These are phyloP conservation scores for Halichoeres trimaculatus DNA, from an alignment of 2,113 vertebrate species.

Conservation along the genomic window DNA sequence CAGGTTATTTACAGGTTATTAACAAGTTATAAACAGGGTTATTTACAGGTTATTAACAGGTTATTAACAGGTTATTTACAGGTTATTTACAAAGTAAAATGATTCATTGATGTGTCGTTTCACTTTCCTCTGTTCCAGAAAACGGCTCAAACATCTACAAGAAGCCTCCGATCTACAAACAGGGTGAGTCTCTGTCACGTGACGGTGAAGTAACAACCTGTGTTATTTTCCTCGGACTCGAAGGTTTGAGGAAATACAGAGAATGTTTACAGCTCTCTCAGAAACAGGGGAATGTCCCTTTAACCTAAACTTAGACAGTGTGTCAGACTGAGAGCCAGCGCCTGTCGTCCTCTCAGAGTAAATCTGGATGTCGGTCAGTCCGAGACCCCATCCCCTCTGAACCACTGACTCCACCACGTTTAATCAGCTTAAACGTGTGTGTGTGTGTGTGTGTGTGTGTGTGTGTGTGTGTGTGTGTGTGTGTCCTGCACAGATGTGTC, in stretches of 20 bases:
- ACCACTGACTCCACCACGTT: not conserved
- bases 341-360: not conserved
- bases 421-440: slow-evolving; percentile 13
- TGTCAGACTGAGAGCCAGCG: not conserved
- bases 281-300: no score
- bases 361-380: slow-evolving; percentile 7
- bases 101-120: no score
- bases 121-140: slow-evolving; percentile 57
- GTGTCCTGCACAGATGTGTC: slow-evolving; percentile 69
- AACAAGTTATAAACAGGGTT: no score
- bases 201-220: no score
- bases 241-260: no score
- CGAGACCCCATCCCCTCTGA: not conserved
- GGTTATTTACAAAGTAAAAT: no score
- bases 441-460: slow-evolving; percentile 17
- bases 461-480: slow-evolving; percentile 42
- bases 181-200: slow-evolving; percentile 71
- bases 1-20: no score
- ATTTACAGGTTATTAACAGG: no score
- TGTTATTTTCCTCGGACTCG: no score
- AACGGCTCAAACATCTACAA: slow-evolving; percentile 90
- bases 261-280: no score
- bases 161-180: slow-evolving; percentile 95
- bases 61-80: no score
- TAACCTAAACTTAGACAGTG: no score